Conservation (phyloP, 2,797 vertebrate species). For the Halcyon leucocephala region DNA sequence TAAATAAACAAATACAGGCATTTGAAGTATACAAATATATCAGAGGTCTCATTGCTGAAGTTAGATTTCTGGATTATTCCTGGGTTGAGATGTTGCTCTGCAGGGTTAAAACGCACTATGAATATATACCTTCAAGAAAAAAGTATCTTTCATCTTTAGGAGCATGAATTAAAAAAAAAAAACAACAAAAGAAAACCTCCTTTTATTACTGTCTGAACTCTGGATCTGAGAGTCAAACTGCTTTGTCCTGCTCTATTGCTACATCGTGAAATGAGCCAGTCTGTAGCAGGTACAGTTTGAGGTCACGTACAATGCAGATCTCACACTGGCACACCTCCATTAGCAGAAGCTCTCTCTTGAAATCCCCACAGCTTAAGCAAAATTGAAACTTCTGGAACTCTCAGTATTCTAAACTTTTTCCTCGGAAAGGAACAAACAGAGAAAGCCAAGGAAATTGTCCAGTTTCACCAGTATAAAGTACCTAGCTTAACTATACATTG, state of each 20-base stretch:
- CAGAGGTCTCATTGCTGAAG: neutral
- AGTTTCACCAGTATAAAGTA: neutral
- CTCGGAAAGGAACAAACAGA: neutral
- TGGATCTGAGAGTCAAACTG: neutral
- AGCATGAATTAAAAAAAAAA: neutral
- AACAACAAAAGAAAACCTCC: rapidly evolving
- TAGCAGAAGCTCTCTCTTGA: neutral
- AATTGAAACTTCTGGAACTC: neutral
- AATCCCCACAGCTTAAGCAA: neutral
- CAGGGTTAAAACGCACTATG: neutral
- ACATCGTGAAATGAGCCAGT: neutral
- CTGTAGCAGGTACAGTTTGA: neutral
- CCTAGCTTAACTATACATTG: neutral
- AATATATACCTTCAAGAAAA: neutral
- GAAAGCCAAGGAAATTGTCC: neutral
- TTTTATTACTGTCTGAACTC: neutral
- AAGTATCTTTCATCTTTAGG: neutral
- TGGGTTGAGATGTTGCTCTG: neutral
- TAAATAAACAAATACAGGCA: neutral
- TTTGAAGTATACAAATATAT: neutral
- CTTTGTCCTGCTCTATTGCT: neutral
- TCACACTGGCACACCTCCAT: neutral
- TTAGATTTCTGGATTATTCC: neutral
- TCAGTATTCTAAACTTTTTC: neutral
- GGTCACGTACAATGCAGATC: neutral